Percentiles rank a stretch among this genome's conserved stretches.
Conservation (phyloP, 2,797 vertebrate genomes). For the Brotula barbata region DNA sequence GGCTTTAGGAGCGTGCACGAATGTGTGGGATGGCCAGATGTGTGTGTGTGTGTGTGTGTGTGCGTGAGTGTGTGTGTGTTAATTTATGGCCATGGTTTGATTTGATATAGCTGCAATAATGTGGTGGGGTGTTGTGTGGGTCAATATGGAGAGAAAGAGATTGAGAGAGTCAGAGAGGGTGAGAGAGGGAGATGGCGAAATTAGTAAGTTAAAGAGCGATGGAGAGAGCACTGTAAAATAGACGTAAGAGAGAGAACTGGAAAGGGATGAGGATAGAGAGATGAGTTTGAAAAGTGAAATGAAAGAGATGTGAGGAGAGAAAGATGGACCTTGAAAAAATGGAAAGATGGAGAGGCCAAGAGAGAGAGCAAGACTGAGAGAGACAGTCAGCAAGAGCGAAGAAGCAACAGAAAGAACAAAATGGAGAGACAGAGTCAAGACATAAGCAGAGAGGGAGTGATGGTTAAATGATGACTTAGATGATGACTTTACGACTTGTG, state of each 20-base stretch:
- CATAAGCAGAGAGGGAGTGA: too few relatives aligned
- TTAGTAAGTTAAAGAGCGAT: slow-evolving; percentile 36
- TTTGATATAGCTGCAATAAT: slow-evolving; percentile 61
- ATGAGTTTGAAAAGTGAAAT: neutral
- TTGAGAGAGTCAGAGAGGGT: neutral
- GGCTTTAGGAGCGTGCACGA: slow-evolving; percentile 55
- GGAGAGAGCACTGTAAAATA: slow-evolving; percentile 29
- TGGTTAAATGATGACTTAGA: too few relatives aligned
- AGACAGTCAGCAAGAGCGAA: neutral
- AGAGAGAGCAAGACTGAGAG: neutral
- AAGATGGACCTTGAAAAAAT: neutral
- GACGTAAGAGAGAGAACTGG: too few relatives aligned
- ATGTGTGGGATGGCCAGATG: slow-evolving; percentile 60
- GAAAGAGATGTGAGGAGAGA: neutral
- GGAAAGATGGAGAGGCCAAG: neutral
- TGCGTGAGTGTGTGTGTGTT: slow-evolving; percentile 31
- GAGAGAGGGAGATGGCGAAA: slow-evolving; percentile 17
- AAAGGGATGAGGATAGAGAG: neutral
- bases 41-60: slow-evolving; percentile 28
- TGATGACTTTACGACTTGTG: too few relatives aligned
- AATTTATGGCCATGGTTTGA: slow-evolving; percentile 66
- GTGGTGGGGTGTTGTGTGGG: slow-evolving; percentile 37
- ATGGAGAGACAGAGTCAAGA: neutral
- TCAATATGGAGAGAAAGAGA: slow-evolving; percentile 15
- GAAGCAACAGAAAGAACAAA: neutral